These are phyloP conservation scores for Burhinus oedicnemus DNA, from an alignment of 2,113 vertebrate species.

Conservation along the genomic window DNA sequence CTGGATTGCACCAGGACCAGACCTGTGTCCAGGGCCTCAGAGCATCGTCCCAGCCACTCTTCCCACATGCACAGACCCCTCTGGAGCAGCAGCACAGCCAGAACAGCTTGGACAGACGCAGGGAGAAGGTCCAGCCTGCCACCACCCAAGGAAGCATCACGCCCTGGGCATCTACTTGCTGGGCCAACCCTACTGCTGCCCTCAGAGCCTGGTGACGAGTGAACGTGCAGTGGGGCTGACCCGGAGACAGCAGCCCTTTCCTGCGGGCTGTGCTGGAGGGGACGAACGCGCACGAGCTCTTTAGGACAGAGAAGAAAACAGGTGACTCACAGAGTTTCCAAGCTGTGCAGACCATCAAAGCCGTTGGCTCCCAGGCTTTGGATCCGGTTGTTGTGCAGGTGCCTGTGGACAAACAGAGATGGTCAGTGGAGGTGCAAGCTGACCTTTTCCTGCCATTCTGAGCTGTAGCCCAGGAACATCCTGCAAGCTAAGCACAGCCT, in stretches of 20 bases:
- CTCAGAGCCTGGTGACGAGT: rapidly evolving
- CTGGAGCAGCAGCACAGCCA: background rate
- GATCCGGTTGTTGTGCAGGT: conserved; percentile 96
- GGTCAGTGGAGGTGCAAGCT: background rate
- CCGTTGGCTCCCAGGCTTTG: conserved; percentile 86
- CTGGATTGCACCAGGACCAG: background rate
- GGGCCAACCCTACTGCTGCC: background rate
- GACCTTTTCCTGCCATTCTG: background rate
- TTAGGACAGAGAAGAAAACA: background rate
- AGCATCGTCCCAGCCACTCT: background rate
- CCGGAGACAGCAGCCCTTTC: background rate
- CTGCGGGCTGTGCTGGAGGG: background rate
- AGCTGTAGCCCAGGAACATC: background rate
- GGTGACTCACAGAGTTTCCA: conserved; percentile 94
- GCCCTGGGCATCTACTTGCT: background rate
- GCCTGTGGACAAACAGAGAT: conserved; percentile 75
- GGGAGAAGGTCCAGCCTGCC: background rate
- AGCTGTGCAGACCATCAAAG: conserved; percentile 90
- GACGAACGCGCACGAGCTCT: rapidly evolving
- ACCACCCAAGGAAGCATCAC: too few species aligned
- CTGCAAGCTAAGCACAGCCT: background rate
- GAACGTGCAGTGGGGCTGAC: rapidly evolving
- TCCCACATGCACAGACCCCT: background rate
- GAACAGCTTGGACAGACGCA: background rate
- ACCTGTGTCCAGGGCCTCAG: background rate